Conservation (phyloP, 2,113 vertebrate genomes). For the Mixornis gularis region DNA sequence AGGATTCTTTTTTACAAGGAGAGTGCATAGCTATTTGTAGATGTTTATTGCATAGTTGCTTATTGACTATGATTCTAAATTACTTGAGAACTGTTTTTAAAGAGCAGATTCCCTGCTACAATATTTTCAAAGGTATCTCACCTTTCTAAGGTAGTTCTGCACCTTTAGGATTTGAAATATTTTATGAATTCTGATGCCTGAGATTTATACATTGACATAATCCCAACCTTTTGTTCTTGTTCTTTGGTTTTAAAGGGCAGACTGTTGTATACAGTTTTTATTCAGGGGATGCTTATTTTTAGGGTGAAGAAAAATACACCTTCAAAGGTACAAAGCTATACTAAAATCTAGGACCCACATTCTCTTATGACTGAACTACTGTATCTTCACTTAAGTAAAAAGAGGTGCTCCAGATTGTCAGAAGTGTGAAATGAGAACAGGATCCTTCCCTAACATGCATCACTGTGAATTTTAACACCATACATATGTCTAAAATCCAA, state of each 20-base stretch:
- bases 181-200: not conserved
- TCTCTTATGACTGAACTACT: not conserved
- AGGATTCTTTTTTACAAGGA: not conserved
- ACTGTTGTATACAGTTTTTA: not conserved
- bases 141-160: not conserved
- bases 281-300: not conserved
- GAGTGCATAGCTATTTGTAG: not conserved
- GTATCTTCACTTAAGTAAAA: not conserved
- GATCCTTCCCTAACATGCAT: conserved; percentile 34
- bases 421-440: conserved; percentile 40
- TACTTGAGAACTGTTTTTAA: not conserved
- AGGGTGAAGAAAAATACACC: not conserved
- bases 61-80: not conserved
- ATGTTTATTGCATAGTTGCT: not conserved
- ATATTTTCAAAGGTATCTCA: not conserved
- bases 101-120: not conserved
- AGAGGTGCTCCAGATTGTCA: conserved; percentile 39
- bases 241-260: not conserved
- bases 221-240: not conserved
- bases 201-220: not conserved
- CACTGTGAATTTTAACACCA: conserved; percentile 52
- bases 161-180: not conserved
- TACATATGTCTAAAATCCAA: conserved; percentile 43
- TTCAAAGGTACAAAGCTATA: not conserved
- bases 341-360: not conserved